These are phyloP conservation scores for Mycalesis mineus DNA, from an alignment of 2,888 invertebrate genomes.

Conservation along the genomic window DNA sequence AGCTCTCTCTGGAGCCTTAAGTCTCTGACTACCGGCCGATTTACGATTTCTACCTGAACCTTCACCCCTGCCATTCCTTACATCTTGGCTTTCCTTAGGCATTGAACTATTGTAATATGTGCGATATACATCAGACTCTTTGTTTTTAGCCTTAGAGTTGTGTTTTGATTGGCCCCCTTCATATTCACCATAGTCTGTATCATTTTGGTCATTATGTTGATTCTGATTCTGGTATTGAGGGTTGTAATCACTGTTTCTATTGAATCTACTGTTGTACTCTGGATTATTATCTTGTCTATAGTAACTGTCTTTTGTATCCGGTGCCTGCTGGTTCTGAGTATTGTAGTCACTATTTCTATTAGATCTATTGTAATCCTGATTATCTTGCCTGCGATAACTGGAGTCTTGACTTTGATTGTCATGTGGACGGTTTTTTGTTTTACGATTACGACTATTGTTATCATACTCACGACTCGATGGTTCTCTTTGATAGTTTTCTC, in stretches of 20 bases:
- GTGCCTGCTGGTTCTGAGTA: constrained; percentile 24
- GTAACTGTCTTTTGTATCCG: constrained; percentile 31
- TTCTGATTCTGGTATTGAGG: constrained; percentile 20
- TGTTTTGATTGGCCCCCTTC: constrained; percentile 53
- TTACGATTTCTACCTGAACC: constrained; percentile 46
- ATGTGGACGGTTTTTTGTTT: constrained; percentile 33
- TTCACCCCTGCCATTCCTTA: constrained; percentile 54
- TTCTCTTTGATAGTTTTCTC: constrained; percentile 16
- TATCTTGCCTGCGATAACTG: constrained; percentile 31
- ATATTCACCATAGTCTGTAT: constrained; percentile 34
- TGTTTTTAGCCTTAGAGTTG: constrained; percentile 53
- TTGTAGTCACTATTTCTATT: constrained; percentile 28
- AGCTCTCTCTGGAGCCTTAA: constrained; percentile 48
- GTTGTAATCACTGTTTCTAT: constrained; percentile 28
- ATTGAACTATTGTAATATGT: constrained; percentile 67
- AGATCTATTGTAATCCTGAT: constrained; percentile 25
- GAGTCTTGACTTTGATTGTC: constrained; percentile 35
- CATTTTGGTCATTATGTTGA: constrained; percentile 28
- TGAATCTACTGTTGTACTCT: constrained; percentile 25
- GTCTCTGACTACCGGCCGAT: constrained; percentile 58
- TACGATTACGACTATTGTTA: constrained; percentile 35
- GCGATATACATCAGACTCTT: constrained; percentile 53
- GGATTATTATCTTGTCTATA: constrained; percentile 29
- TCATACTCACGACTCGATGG: constrained; percentile 21
- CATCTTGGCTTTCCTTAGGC: constrained; percentile 57